Evolutionary conservation across 2,888 invertebrate species (phyloP), one percentile per base, ranked within the genome.

Genomic region (Napeogenes inachia): DNA sequence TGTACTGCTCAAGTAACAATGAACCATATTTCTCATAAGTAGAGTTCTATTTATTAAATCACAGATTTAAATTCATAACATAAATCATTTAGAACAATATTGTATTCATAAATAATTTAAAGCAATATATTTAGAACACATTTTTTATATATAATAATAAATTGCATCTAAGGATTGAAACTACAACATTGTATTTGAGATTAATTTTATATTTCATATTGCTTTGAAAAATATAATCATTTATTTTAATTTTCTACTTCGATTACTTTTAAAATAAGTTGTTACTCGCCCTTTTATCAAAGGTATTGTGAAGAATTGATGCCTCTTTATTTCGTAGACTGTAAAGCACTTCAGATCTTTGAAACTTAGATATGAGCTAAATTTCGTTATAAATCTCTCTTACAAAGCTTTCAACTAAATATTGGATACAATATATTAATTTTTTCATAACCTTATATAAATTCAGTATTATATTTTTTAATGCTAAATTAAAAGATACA

Each of bases 261-360:
- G 4, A 30, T 4, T 30, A 5, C 8, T 50, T 12, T 50, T 30
- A 30, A 30, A 50, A 50, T 50, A 4, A 50, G 8, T 50, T 30
- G 30, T 30, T 30, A 30, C 50, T 30, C 47, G 6, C 47, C 8
- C 30, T 50, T 50, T 30, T 50, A 50, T 30, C 21, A 50, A 21
- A 50, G 21, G 8, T 50, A 50, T 50, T 50, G 50, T 30, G 30
- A 50, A 30, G 21, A 30, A 30, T 30, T 6, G 30, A 50, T 50
- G 12, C 30, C 30, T 13, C 50, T 21, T 50, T 50, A 30, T 50
- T 50, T n/a, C 4, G 2, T 35, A 35, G 12, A 4, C 21, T 30
- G 30, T 30, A 50, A 50, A 50, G 50, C 50, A 50, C 21, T 50
- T 50, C 30, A 50, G 50, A 50, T 50, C 50, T 8, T 50, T 50